Percentiles rank a stretch among this genome's conserved stretches.
Evolutionary conservation across 2,113 vertebrate genomes (phyloP).

Genomic region (Pampusana beccarii): DNA sequence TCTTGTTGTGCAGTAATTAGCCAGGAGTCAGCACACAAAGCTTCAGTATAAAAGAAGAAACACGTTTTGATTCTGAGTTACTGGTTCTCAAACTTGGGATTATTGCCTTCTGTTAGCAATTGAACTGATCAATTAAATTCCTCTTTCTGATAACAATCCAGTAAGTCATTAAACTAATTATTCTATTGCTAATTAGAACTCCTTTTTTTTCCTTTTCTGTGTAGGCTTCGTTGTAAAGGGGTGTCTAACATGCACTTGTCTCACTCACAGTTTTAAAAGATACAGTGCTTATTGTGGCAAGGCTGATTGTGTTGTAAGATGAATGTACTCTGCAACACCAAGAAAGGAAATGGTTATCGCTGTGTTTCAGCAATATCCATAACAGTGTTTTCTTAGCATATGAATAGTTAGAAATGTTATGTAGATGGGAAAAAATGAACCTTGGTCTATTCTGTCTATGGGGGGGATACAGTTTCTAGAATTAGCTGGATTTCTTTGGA

Average conservation of each 20-base stretch:
- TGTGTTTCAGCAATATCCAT: neutral
- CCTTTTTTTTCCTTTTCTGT: neutral
- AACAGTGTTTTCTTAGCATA: neutral
- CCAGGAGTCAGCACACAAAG: neutral
- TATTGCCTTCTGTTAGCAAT: neutral
- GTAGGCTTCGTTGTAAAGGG: neutral
- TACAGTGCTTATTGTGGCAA: neutral
- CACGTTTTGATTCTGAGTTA: neutral
- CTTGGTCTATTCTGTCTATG: neutral
- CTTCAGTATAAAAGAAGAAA: neutral
- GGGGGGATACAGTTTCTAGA: neutral
- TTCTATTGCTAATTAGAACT: neutral
- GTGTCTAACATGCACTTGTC: neutral
- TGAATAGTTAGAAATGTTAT: neutral
- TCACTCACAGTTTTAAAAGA: neutral
- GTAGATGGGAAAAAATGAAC: neutral
- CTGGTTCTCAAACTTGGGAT: neutral
- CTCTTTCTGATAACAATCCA: neutral
- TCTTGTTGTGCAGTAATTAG: neutral
- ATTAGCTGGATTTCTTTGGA: neutral
- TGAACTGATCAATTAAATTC: neutral
- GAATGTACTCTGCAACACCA: neutral
- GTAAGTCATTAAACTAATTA: neutral
- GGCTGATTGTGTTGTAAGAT: neutral
- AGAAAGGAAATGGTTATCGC: neutral